Evolutionary conservation across 64 coral and sea anemone species (phyloP), one percentile per base, ranked within the genome.

Genomic region (Montipora foliosa): DNA sequence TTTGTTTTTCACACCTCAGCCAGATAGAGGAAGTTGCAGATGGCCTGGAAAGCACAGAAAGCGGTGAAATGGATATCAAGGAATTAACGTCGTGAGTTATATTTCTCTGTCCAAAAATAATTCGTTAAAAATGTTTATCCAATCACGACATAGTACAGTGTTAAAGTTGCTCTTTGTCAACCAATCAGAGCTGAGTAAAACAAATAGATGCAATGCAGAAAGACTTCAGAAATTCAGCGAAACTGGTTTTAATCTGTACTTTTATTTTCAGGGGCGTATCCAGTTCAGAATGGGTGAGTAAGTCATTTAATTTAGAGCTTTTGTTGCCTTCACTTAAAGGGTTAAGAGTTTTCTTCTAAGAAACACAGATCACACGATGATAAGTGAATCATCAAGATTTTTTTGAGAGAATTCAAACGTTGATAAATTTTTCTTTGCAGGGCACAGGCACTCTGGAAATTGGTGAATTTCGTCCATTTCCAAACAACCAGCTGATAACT

Each of bases 261-360:
- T 57, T 57, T 55, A 47, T 75, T 64, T 72, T 7, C 49, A 92
- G 90, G 48, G 90, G 80, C 29, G 24, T 92, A 16, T 92, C 90
- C 49, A 83, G 79, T 73, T 92, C 90, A 59, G 90, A 92, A 62
- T 92, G 90, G 90, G 90, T 91, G 62, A 81, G 89, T 84, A 22
- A 52, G 14, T 12, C 5, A 16, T 1, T 6, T 60, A 57, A 84
- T 2, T 37, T 16, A 8, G 17, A 2, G 15, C 2, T 44, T 66
- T 90, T 22, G 5, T 80, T 16, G 13, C 49, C 21, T 13, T 76
- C 5, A 52, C 6, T 24, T 19, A 20, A 17, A 46, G 45, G 24
- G 9, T 44, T 86, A 12, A 71, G 0, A 4, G 0, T 71, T 71
- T n/a, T 15, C 2, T 7, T 24, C 68, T 24, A 24, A 22, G 5